Conservation (phyloP, 2,113 vertebrate species). For the Nesoenas mayeri region DNA sequence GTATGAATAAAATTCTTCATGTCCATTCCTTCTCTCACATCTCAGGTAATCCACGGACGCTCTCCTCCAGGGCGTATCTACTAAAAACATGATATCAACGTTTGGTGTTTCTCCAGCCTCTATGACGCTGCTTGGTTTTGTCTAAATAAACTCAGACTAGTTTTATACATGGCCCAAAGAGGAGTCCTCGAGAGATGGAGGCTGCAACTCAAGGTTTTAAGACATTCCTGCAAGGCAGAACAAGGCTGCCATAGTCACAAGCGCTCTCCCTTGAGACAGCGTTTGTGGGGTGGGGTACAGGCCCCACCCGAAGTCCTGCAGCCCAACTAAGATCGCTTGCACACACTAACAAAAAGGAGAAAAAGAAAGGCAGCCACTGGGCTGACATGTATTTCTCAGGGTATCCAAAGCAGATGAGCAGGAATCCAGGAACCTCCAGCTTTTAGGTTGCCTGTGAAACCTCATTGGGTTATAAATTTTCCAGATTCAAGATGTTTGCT, state of each 20-base stretch:
- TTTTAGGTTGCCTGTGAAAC: neutral
- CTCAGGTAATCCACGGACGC: neutral
- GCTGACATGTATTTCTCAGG: neutral
- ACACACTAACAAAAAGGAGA: neutral
- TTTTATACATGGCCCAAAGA: neutral
- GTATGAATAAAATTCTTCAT: neutral
- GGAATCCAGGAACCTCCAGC: neutral
- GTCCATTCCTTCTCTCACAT: neutral
- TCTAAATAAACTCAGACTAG: neutral
- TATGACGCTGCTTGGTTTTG: neutral
- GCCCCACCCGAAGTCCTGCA: neutral
- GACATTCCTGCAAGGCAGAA: neutral
- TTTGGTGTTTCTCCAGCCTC: neutral
- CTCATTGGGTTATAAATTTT: neutral
- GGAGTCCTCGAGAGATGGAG: neutral
- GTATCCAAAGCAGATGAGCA: neutral
- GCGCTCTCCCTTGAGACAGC: neutral
- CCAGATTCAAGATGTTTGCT: neutral
- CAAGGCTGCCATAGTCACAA: neutral
- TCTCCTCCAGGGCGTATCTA: neutral
- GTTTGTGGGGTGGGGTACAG: neutral
- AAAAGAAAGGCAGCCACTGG: neutral
- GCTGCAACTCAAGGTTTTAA: neutral
- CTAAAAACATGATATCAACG: neutral
- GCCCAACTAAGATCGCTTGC: neutral